Evolutionary conservation across 2,888 invertebrate genomes (phyloP).

Genomic region (Diachrysia chrysitis): DNA sequence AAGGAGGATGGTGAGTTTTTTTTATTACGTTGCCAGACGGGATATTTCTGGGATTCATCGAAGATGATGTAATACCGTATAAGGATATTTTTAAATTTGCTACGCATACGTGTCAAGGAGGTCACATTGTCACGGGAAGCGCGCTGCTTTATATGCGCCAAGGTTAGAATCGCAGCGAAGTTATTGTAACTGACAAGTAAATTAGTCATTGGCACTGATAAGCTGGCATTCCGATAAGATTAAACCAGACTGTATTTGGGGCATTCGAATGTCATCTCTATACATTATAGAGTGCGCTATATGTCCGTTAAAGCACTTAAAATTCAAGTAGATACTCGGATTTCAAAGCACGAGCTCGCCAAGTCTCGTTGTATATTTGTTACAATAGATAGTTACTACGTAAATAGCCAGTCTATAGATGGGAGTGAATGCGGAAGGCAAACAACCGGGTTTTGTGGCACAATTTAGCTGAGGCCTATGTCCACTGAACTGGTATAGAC

Average conservation of each 20-base stretch:
- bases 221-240: slow-evolving; percentile 48
- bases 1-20: slow-evolving; percentile 57
- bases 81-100: slow-evolving; percentile 52
- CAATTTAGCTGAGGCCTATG: slow-evolving; percentile 3
- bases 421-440: slow-evolving; percentile 11
- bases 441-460: slow-evolving; percentile 10
- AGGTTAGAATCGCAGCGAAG: slow-evolving; percentile 48
- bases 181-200: slow-evolving; percentile 56
- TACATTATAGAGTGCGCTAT: neutral
- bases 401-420: slow-evolving; percentile 7
- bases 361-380: neutral
- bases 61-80: slow-evolving; percentile 69
- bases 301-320: neutral
- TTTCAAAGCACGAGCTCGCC: neutral
- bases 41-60: slow-evolving; percentile 60
- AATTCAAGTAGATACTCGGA: slow-evolving; percentile 2
- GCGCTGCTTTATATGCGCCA: slow-evolving; percentile 45
- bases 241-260: slow-evolving; percentile 33
- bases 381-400: slow-evolving; percentile 3
- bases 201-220: slow-evolving; percentile 56
- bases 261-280: slow-evolving; percentile 25
- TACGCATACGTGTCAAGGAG: slow-evolving; percentile 31
- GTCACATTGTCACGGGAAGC: slow-evolving; percentile 24
- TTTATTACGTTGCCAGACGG: slow-evolving; percentile 51
- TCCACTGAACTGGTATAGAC: slow-evolving; percentile 4